A percentile compares a stretch with the other conserved stretches of the same genome.
phyloP scores from a whole-genome alignment of 37 sponge, comb jelly and placozoan species.

The Axinella damicornis region DNA sequence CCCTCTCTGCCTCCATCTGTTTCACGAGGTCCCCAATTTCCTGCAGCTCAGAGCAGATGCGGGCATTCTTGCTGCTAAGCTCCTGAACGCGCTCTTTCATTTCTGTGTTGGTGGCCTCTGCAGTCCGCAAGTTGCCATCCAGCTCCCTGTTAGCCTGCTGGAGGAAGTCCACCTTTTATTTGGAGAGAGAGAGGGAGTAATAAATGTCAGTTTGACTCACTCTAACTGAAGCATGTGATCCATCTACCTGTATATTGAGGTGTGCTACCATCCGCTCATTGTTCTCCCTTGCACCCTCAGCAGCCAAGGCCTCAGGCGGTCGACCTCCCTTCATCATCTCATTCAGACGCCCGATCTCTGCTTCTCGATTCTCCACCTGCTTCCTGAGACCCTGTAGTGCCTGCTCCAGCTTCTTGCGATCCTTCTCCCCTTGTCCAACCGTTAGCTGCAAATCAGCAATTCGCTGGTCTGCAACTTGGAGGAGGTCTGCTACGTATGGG shows the following conservation, averaged over 20 bases:
- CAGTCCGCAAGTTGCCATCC: conserved; percentile 67
- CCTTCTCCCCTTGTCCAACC: conserved; percentile 58
- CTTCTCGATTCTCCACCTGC: conserved; percentile 89
- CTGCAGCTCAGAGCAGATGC: conserved; percentile 67
- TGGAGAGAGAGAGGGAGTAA: too few species aligned
- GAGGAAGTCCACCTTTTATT: conserved; percentile 86
- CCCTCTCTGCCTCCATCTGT: conserved; percentile 86
- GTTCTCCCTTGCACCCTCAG: conserved; percentile 78
- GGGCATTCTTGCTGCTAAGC: conserved; percentile 76
- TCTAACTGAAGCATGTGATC: background rate
- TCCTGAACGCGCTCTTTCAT: conserved; percentile 53
- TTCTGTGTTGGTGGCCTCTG: conserved; percentile 41
- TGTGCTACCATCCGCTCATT: conserved; percentile 95
- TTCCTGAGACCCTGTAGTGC: conserved; percentile 68
- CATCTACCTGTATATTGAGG: conserved; percentile 92
- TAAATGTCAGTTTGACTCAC: too few species aligned
- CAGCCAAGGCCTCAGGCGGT: conserved; percentile 91
- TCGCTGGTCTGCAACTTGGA: conserved; percentile 91
- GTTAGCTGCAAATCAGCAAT: conserved; percentile 77
- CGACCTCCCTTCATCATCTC: conserved; percentile 90
- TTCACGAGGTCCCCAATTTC: conserved; percentile 82
- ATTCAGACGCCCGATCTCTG: conserved; percentile 93
- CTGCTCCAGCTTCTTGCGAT: conserved; percentile 46
- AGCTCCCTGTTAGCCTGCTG: conserved; percentile 92
- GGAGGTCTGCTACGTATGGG: conserved; percentile 89